These are phyloP conservation scores for Drosophila bocqueti DNA, from an alignment of 1,140 invertebrate species.

Conservation along the genomic window DNA sequence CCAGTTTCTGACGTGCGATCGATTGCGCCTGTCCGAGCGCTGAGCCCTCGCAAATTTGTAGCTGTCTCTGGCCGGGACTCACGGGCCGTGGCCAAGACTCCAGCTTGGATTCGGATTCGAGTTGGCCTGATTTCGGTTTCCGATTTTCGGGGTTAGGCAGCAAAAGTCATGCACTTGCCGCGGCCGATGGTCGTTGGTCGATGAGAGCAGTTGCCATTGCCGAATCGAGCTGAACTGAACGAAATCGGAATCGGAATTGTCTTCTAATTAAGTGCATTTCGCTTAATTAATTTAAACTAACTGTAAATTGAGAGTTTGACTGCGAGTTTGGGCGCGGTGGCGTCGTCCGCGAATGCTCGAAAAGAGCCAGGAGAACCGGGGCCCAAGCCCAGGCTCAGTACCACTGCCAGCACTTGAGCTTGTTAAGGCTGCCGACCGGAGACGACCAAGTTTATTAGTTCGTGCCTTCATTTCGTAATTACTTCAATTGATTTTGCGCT, in stretches of 20 bases:
- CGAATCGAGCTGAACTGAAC: conserved; percentile 7
- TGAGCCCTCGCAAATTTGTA: conserved; percentile 72
- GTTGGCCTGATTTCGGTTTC: conserved; percentile 68
- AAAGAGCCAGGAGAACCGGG: neutral
- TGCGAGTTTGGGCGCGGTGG: conserved; percentile 70
- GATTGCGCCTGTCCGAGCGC: conserved; percentile 73
- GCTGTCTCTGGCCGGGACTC: conserved; percentile 35
- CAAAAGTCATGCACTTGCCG: conserved; percentile 79
- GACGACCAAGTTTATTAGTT: conserved; percentile 83
- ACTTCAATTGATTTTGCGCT: conserved; percentile 82
- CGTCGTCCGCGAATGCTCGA: conserved; percentile 55
- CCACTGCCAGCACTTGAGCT: conserved; percentile 45
- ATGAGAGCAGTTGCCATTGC: conserved; percentile 49
- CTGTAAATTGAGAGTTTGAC: conserved; percentile 75
- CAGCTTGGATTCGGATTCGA: conserved; percentile 5
- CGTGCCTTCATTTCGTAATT: conserved; percentile 84
- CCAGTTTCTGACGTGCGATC: conserved; percentile 82
- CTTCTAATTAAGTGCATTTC: conserved; percentile 83
- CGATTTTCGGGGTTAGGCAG: conserved; percentile 71
- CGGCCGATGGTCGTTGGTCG: conserved; percentile 18
- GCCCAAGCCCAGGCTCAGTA: neutral
- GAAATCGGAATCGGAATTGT: conserved; percentile 61
- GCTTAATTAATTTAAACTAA: conserved; percentile 84
- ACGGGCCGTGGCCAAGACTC: conserved; percentile 11
- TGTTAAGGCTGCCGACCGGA: conserved; percentile 60